Evolutionary conservation across 1,140 invertebrate species (phyloP).

Genomic region (Calycopis cecrops): DNA sequence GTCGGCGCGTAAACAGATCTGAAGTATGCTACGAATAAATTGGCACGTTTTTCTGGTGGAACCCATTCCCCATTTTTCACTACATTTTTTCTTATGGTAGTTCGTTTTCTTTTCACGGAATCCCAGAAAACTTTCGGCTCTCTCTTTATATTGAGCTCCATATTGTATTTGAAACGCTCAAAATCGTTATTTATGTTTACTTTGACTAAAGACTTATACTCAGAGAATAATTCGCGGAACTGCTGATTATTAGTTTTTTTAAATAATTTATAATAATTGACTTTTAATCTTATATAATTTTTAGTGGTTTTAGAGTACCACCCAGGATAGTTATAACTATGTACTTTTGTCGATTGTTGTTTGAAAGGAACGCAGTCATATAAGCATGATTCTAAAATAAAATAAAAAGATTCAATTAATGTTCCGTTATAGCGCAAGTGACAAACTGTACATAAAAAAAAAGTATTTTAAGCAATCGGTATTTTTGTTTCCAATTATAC

Average conservation of each 20-base stretch:
- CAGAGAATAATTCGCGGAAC: constrained; percentile 14
- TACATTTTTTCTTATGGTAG: background rate
- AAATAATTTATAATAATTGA: constrained; percentile 9
- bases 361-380: too few species aligned
- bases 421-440: too few species aligned
- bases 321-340: constrained; percentile 6
- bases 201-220: constrained; percentile 5
- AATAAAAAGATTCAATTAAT: too few species aligned
- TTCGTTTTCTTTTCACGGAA: constrained; percentile 1
- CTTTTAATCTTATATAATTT: constrained; percentile 7
- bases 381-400: too few species aligned
- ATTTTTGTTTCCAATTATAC: too few species aligned
- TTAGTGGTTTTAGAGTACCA: constrained; percentile 17
- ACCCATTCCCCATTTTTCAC: background rate
- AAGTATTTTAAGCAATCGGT: too few species aligned
- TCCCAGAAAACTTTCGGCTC: constrained; percentile 13
- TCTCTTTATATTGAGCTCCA: constrained; percentile 7
- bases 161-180: background rate
- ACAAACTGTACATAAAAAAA: too few species aligned
- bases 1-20: constrained; percentile 14
- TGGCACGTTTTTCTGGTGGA: background rate
- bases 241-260: background rate
- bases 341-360: background rate
- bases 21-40: constrained; percentile 15
- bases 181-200: background rate